phyloP scores from a whole-genome alignment of 2,888 invertebrate species.

The Oscheius sp. region DNA sequence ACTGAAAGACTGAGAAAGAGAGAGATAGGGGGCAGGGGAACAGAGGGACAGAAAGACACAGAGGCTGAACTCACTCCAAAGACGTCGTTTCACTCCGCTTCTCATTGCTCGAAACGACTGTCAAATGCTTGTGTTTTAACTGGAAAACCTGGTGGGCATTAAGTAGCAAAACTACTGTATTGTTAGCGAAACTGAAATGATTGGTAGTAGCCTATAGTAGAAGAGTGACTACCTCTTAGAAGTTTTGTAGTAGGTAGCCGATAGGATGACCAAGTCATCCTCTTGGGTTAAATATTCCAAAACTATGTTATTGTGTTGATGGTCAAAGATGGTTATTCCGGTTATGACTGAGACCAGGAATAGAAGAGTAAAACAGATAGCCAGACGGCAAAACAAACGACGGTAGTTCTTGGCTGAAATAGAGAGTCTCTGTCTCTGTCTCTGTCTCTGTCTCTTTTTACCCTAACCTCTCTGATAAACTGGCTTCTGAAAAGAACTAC shows the following conservation, averaged over 20 bases:
- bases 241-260: constrained; percentile 47
- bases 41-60: too few relatives aligned
- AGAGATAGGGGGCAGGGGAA: too few relatives aligned
- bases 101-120: constrained; percentile 38
- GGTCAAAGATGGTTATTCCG: constrained; percentile 54
- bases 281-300: constrained; percentile 50
- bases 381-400: constrained; percentile 17
- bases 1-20: neutral
- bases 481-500: neutral
- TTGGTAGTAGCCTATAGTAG: neutral
- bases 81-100: neutral
- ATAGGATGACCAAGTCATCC: constrained; percentile 52
- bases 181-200: constrained; percentile 52
- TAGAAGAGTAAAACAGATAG: constrained; percentile 2
- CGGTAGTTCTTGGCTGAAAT: constrained; percentile 34
- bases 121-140: constrained; percentile 44
- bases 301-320: constrained; percentile 56
- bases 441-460: neutral
- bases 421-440: too few relatives aligned
- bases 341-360: constrained; percentile 20
- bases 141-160: constrained; percentile 63
- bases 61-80: neutral
- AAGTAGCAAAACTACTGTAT: constrained; percentile 66
- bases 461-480: too few relatives aligned
- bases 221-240: constrained; percentile 41